These are phyloP conservation scores for Drosophila yooni DNA, from an alignment of 2,888 invertebrate genomes.

Conservation along the genomic window DNA sequence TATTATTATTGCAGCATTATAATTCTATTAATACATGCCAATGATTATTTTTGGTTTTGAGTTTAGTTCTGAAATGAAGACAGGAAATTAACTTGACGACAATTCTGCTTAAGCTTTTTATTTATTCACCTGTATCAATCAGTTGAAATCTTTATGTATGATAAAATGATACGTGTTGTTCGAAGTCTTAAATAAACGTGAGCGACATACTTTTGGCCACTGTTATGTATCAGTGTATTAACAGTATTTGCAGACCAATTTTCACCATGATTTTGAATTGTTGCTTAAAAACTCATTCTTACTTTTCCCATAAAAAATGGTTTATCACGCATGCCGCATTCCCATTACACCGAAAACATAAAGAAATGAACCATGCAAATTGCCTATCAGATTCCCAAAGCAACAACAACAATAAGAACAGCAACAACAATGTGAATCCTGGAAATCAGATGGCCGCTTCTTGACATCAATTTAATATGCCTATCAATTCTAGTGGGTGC, in stretches of 20 bases:
- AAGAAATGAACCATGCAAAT: constrained; percentile 29
- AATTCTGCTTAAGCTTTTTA: neutral
- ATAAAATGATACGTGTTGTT: neutral
- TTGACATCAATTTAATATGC: constrained; percentile 59
- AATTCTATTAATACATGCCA: constrained; percentile 1
- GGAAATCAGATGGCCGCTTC: constrained; percentile 27
- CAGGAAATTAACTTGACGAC: neutral
- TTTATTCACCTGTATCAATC: neutral
- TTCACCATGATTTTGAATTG: neutral
- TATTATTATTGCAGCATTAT: neutral
- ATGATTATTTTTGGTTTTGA: neutral
- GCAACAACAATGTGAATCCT: constrained; percentile 6
- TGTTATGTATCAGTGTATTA: neutral
- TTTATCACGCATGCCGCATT: neutral
- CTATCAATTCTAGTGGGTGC: constrained; percentile 44
- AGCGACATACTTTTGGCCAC: neutral
- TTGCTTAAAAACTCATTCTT: neutral
- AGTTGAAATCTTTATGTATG: neutral
- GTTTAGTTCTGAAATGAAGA: constrained; percentile 11
- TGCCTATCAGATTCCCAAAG: constrained; percentile 34
- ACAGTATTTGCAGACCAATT: neutral
- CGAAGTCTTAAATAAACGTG: neutral
- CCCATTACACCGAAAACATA: constrained; percentile 9
- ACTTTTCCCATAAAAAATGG: neutral
- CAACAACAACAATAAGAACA: constrained; percentile 7